Base-by-base conservation (phyloP, 2,797 vertebrate genomes). In the Takifugu ocellatus region DNA sequence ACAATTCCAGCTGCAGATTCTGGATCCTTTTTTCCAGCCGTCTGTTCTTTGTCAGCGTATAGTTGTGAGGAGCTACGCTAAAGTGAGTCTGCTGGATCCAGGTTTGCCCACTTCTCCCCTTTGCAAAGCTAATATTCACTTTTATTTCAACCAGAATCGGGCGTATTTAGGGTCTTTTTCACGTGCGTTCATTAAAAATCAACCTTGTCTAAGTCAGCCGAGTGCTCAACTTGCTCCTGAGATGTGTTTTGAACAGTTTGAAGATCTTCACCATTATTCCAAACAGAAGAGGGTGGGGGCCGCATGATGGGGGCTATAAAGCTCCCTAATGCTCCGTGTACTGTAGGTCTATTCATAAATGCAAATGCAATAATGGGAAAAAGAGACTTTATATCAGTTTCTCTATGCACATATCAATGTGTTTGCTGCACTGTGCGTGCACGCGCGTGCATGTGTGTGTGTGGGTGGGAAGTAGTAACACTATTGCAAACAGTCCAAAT, bases 401-500 rank as follows among this genome's bases (percentile, higher is more conserved):
- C 12, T 42, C 8, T 26, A 46, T 56, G 49, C 31, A 49, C 29
- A 51, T 53, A 49, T 69, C 25, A 49, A 36, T 58, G 50, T 61
- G 55, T 69, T 29, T 61, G 46, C 59, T 29, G 49, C 57, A 54
- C 31, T 8, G 43, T 45, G 16, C 5, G 33, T 27, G 48, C 45
- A 49, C 27, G 46, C 54, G 51, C 54, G 24, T 53, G 25, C 17
- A 33, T 11, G 59, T 6, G 47, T 44, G 52, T 42, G 17, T 43
- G 44, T 56, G 27, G 52, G 36, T 14, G 17, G 8, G 3, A 72
- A 58, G 60, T 72, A 69, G 70, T 81, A 83, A 86, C 74, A 79
- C 78, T 91, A 87, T 68, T 87, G 86, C 91, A 94, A 94, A 94
- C 79, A 93, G 80, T 77, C 83, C 82, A 92, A 92, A 93, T 93